A percentile compares a stretch with the other conserved stretches of the same genome.
Evolutionary conservation across 1,140 invertebrate genomes (phyloP).

Genomic region (Drosophila pallidifrons): DNA sequence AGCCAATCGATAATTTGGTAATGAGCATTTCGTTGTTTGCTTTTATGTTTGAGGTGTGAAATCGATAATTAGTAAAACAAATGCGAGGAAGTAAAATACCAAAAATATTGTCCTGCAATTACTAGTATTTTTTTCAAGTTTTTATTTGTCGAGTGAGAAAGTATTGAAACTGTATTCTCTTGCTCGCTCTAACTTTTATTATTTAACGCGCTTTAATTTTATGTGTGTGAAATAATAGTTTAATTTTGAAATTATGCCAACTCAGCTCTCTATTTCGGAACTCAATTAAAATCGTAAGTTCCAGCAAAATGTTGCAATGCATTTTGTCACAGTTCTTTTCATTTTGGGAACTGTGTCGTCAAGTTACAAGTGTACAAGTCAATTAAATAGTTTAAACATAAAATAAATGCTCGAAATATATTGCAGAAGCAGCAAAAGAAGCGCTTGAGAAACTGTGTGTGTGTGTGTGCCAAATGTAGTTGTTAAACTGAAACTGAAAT

Average conservation of each 20-base stretch:
- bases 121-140: too few species aligned
- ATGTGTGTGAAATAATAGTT: too few species aligned
- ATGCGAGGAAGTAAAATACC: neutral
- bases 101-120: too few species aligned
- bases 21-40: neutral
- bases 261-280: neutral
- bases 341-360: constrained; percentile 4
- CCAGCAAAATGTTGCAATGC: neutral
- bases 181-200: too few species aligned
- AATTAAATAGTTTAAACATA: constrained; percentile 31
- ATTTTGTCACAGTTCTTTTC: neutral
- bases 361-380: constrained; percentile 34
- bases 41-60: neutral
- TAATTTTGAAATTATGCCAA: neutral
- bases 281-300: neutral
- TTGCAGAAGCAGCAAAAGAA: constrained; percentile 4
- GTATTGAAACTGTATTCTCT: too few species aligned
- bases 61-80: neutral
- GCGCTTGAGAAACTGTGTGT: constrained; percentile 16
- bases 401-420: constrained; percentile 16
- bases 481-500: constrained; percentile 57
- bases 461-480: constrained; percentile 12
- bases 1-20: constrained; percentile 10
- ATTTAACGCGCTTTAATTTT: too few species aligned
- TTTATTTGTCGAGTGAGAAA: too few species aligned